phyloP scores from a whole-genome alignment of 2,113 vertebrate species.

The Catharus minimus region DNA sequence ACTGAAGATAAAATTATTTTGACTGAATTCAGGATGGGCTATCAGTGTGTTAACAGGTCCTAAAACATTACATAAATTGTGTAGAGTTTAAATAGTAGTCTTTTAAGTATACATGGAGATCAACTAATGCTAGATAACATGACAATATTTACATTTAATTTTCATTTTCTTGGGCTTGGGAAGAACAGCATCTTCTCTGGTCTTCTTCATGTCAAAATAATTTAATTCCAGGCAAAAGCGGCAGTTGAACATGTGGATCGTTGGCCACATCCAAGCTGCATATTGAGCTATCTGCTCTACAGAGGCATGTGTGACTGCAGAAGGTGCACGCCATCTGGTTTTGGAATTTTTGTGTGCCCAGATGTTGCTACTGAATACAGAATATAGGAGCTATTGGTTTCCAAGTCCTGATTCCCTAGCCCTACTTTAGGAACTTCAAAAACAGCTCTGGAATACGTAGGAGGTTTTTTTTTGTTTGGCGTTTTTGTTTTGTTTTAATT shows the following conservation, averaged over 20 bases:
- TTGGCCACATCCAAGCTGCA: not conserved
- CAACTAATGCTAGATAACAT: not conserved
- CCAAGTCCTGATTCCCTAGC: not conserved
- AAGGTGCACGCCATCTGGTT: not conserved
- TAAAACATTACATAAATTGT: not conserved
- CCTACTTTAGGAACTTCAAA: not conserved
- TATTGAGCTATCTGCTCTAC: rapidly evolving
- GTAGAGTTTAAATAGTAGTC: not conserved
- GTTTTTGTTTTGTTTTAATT: not conserved
- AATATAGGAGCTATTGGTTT: not conserved
- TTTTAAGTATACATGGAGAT: not conserved
- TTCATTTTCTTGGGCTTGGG: not conserved
- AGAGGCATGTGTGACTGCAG: not conserved
- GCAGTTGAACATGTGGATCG: not conserved
- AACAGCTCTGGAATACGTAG: not conserved
- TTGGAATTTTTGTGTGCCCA: not conserved
- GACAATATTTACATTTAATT: not conserved
- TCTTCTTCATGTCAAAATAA: not conserved
- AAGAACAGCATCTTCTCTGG: not conserved
- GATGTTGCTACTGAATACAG: not conserved
- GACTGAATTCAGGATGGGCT: not conserved
- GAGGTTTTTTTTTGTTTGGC: not conserved
- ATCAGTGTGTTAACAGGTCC: not conserved
- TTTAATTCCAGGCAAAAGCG: not conserved
- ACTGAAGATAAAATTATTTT: not conserved